Evolutionary conservation across 2,888 invertebrate species (phyloP).

Genomic region (Drosophila eohydei): DNA sequence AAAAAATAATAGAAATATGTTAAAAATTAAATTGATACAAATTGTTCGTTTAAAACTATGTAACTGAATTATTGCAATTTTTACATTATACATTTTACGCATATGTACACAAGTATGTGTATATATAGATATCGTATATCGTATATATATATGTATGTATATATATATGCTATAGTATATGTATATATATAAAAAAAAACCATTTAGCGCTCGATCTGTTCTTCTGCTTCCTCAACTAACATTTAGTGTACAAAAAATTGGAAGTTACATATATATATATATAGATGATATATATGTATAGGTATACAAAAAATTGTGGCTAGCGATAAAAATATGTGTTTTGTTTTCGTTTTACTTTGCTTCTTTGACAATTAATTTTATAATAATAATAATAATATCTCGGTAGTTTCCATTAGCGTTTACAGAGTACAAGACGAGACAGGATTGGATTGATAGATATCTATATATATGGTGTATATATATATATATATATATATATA

Average conservation of each 20-base stretch:
- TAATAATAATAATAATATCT: constrained; percentile 51
- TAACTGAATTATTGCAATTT: constrained; percentile 63
- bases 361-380: constrained; percentile 55
- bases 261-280: constrained; percentile 53
- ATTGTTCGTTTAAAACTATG: constrained; percentile 48
- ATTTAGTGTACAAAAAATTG: constrained; percentile 77
- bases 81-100: constrained; percentile 43
- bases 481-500: constrained; percentile 3
- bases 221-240: constrained; percentile 57
- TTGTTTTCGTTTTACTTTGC: constrained; percentile 19
- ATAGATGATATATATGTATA: constrained; percentile 29
- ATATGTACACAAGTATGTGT: constrained; percentile 44
- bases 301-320: constrained; percentile 70
- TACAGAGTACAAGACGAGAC: constrained; percentile 32
- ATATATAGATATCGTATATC: constrained; percentile 15
- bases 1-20: constrained; percentile 38
- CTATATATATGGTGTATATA: neutral
- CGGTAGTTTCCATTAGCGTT: constrained; percentile 60
- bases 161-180: constrained; percentile 34
- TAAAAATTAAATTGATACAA: constrained; percentile 41
- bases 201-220: constrained; percentile 47
- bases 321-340: constrained; percentile 71
- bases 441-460: constrained; percentile 29
- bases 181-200: constrained; percentile 54
- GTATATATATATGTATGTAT: constrained; percentile 15